phyloP scores from a whole-genome alignment of 2,113 vertebrate genomes.

The Struthio camelus region DNA sequence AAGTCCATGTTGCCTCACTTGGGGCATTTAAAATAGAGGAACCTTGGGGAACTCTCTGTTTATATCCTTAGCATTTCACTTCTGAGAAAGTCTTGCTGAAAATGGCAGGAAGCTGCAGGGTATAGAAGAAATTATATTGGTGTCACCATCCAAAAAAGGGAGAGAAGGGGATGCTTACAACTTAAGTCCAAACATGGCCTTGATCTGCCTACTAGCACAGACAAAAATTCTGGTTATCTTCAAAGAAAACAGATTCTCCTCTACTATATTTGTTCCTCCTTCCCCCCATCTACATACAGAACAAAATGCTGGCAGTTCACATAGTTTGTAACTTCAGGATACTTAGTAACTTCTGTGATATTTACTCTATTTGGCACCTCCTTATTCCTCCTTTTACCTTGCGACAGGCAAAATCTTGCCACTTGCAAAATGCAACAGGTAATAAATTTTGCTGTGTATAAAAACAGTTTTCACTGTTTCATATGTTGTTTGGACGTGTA shows the following conservation, averaged over 20 bases:
- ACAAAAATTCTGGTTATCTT: not conserved
- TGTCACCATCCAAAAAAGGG: not conserved
- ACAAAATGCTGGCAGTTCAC: not conserved
- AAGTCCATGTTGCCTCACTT: not conserved
- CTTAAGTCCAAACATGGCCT: not conserved
- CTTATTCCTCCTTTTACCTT: not conserved
- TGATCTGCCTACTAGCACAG: not conserved
- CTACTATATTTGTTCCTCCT: not conserved
- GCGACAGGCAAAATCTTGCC: not conserved
- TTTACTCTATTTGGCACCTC: not conserved
- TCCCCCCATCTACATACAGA: not conserved
- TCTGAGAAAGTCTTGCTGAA: not conserved
- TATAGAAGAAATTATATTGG: not conserved
- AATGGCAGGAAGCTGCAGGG: not conserved
- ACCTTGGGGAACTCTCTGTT: not conserved
- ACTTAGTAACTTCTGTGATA: not conserved
- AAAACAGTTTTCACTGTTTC: not conserved
- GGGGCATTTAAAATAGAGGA: not conserved
- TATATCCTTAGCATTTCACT: not conserved
- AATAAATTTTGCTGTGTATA: not conserved
- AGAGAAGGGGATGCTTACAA: not conserved
- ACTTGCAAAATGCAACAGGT: slow-evolving; percentile 35
- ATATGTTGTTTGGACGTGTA: not conserved
- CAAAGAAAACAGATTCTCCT: not conserved
- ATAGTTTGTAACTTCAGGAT: not conserved